A percentile compares a stretch with the other conserved stretches of the same genome.
phyloP scores from a whole-genome alignment of 1,140 invertebrate genomes.

The Brachionus calyciflorus region DNA sequence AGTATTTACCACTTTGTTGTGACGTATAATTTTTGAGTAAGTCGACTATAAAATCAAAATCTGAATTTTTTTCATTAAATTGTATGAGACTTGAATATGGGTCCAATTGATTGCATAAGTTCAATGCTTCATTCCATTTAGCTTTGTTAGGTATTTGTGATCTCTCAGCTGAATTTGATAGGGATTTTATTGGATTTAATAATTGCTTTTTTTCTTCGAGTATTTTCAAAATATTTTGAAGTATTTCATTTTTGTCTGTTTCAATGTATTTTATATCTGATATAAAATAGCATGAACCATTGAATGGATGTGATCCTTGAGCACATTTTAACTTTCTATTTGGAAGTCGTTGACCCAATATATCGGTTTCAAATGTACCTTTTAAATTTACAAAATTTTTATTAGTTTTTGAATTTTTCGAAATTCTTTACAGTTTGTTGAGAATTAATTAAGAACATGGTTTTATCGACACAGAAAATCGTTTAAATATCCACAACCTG shows the following conservation, averaged over 20 bases:
- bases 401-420: neutral
- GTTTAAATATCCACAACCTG: too few species aligned
- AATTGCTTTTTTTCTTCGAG: neutral
- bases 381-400: neutral
- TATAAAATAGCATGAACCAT: constrained; percentile 44
- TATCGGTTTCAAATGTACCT: neutral
- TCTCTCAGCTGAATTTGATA: neutral
- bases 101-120: neutral
- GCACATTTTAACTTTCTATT: constrained; percentile 1
- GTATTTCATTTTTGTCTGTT: neutral
- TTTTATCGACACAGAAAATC: too few species aligned
- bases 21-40: constrained; percentile 18
- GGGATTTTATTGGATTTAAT: neutral
- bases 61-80: constrained; percentile 17
- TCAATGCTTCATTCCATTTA: neutral
- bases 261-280: constrained; percentile 32
- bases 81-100: neutral
- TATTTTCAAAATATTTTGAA: neutral
- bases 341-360: neutral
- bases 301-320: constrained; percentile 6
- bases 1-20: neutral
- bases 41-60: constrained; percentile 25
- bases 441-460: too few species aligned
- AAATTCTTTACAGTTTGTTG: too few species aligned
- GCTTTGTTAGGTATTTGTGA: neutral